Percentiles rank a stretch among this genome's conserved stretches.
Conservation (phyloP, 2,888 invertebrate genomes). For the Perizoma affinitatum region DNA sequence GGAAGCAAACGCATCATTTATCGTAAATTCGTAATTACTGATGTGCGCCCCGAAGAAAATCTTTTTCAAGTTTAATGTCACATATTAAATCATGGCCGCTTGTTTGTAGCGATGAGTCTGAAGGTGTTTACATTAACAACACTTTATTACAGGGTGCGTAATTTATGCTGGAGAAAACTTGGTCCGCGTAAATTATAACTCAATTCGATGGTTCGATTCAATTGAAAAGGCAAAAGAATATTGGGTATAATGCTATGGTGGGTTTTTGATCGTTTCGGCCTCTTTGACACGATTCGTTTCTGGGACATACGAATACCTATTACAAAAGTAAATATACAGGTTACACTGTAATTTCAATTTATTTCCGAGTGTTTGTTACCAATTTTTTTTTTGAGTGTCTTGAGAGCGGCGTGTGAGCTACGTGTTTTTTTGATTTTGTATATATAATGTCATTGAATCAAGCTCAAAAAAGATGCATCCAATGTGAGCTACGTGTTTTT, state of each 20-base stretch:
- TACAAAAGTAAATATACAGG: conserved; percentile 26
- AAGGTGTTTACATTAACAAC: conserved; percentile 45
- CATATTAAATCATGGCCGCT: conserved; percentile 54
- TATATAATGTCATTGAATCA: too few relatives aligned
- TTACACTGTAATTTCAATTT: conserved; percentile 23
- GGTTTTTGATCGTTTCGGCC: conserved; percentile 18
- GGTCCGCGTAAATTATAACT: conserved; percentile 42
- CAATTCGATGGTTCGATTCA: conserved; percentile 38
- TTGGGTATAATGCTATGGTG: conserved; percentile 28
- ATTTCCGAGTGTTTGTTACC: conserved; percentile 24
- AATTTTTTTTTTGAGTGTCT: too few relatives aligned
- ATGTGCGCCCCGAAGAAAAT: conserved; percentile 59
- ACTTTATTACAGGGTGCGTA: conserved; percentile 39
- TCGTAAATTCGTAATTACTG: conserved; percentile 75
- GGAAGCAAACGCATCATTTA: conserved; percentile 71
- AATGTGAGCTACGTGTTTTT: too few relatives aligned
- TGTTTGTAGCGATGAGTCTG: conserved; percentile 39
- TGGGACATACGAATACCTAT: conserved; percentile 20
- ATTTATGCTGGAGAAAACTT: conserved; percentile 38
- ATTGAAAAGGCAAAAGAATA: conserved; percentile 34
- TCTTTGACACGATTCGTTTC: conserved; percentile 23
- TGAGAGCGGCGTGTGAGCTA: too few relatives aligned
- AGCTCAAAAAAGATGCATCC: too few relatives aligned
- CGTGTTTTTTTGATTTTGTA: too few relatives aligned
- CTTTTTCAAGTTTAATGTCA: conserved; percentile 61